phyloP scores from a whole-genome alignment of 2,113 vertebrate genomes.

The Bettongia penicillata region DNA sequence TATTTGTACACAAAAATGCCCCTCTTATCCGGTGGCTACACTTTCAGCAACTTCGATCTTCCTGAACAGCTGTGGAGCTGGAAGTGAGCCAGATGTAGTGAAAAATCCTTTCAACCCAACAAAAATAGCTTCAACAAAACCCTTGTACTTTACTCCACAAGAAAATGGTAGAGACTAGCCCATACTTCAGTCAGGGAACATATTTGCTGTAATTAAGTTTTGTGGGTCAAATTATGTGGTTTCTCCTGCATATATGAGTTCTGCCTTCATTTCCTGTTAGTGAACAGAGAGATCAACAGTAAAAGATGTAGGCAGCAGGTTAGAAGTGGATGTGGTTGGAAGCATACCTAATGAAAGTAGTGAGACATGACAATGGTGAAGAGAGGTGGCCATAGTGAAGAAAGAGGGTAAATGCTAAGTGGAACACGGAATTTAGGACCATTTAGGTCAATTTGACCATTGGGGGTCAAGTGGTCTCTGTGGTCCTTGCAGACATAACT shows the following conservation, averaged over 20 bases:
- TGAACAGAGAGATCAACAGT: background rate
- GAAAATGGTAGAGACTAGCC: background rate
- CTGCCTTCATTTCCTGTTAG: background rate
- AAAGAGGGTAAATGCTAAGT: background rate
- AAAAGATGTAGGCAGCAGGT: background rate
- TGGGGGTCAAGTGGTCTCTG: background rate
- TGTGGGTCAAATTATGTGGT: background rate
- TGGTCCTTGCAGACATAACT: background rate
- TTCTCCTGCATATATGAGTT: background rate
- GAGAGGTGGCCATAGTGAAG: background rate
- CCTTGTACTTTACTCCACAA: background rate
- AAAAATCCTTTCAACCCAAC: constrained; percentile 1
- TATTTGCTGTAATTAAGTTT: background rate
- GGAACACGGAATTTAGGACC: background rate
- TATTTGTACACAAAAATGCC: constrained; percentile 41
- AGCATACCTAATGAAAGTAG: background rate
- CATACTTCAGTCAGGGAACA: background rate
- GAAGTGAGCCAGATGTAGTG: constrained; percentile 37
- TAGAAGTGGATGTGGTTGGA: background rate
- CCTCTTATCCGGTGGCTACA: constrained; percentile 50
- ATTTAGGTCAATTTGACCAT: background rate
- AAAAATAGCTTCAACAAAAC: background rate
- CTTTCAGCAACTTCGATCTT: constrained; percentile 37
- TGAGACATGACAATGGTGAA: background rate
- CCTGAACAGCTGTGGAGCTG: background rate